Percentiles rank a stretch among this genome's conserved stretches.
Evolutionary conservation across 2,888 invertebrate species (phyloP).

Genomic region (Melanargia galathea): DNA sequence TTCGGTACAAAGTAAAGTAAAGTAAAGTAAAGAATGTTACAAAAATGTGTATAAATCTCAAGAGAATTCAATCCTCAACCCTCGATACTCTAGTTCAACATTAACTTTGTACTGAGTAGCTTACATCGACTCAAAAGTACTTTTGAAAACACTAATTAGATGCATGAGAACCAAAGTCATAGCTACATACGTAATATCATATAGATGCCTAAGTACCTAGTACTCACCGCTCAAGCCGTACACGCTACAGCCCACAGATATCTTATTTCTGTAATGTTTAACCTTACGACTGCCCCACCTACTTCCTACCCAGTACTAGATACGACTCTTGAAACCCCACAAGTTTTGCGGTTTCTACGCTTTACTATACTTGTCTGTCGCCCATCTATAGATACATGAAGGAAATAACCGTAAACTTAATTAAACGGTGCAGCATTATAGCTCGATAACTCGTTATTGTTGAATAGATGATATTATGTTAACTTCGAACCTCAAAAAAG

Average conservation of each 20-base stretch:
- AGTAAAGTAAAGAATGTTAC: no score
- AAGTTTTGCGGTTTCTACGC: conserved; percentile 77
- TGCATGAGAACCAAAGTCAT: conserved; percentile 3
- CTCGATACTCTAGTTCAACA: neutral
- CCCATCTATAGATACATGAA: conserved; percentile 43
- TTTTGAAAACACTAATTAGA: conserved; percentile 16
- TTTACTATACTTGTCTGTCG: conserved; percentile 53
- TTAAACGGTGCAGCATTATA: conserved; percentile 35
- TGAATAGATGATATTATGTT: conserved; percentile 2
- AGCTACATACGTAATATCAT: conserved; percentile 20
- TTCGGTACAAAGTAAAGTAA: neutral
- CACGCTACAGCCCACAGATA: conserved; percentile 65
- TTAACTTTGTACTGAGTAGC: conserved; percentile 6
- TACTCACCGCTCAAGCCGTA: conserved; percentile 40
- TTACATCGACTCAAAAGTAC: conserved; percentile 2
- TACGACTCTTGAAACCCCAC: conserved; percentile 77
- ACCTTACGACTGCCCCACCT: conserved; percentile 77
- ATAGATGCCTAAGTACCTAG: conserved; percentile 23
- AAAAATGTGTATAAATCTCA: neutral
- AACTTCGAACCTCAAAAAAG: neutral
- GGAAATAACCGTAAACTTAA: conserved; percentile 46
- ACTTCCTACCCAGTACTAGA: conserved; percentile 74
- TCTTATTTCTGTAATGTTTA: conserved; percentile 82
- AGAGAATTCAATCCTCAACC: neutral
- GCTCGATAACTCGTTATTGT: conserved; percentile 36